These are phyloP conservation scores for Microplitis deprimator DNA, from an alignment of 2,888 invertebrate species.

Conservation along the genomic window DNA sequence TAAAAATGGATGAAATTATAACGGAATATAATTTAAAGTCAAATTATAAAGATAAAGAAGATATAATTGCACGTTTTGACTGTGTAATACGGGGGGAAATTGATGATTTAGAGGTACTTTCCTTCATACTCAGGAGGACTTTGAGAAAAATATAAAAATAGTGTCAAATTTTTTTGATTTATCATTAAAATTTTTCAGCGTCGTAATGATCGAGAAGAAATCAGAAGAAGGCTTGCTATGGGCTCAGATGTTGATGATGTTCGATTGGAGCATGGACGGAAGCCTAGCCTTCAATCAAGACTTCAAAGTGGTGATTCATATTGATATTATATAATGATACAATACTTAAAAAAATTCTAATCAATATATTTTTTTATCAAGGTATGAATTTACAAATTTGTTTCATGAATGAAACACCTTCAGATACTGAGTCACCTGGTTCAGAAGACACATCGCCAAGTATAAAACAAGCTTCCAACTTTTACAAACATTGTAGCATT, in stretches of 20 bases:
- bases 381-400: constrained; percentile 96
- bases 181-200: constrained; percentile 74
- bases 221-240: constrained; percentile 89
- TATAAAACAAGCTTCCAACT: constrained; percentile 50
- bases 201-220: constrained; percentile 93
- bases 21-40: constrained; percentile 56
- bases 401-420: constrained; percentile 94
- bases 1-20: constrained; percentile 56
- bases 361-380: constrained; percentile 60
- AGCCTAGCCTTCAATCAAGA: constrained; percentile 89
- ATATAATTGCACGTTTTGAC: constrained; percentile 63
- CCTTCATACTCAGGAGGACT: not conserved
- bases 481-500: constrained; percentile 42
- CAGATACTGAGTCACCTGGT: constrained; percentile 85
- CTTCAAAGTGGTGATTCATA: constrained; percentile 82
- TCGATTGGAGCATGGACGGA: constrained; percentile 83
- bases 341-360: not conserved
- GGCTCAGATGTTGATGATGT: constrained; percentile 85
- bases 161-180: constrained; percentile 19
- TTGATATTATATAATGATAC: constrained; percentile 17
- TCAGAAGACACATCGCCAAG: constrained; percentile 76
- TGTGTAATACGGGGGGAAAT: constrained; percentile 54
- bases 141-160: not conserved
- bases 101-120: constrained; percentile 12
- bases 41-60: constrained; percentile 63